phyloP scores from a whole-genome alignment of 2,113 vertebrate genomes.

The Misgurnus anguillicaudatus region DNA sequence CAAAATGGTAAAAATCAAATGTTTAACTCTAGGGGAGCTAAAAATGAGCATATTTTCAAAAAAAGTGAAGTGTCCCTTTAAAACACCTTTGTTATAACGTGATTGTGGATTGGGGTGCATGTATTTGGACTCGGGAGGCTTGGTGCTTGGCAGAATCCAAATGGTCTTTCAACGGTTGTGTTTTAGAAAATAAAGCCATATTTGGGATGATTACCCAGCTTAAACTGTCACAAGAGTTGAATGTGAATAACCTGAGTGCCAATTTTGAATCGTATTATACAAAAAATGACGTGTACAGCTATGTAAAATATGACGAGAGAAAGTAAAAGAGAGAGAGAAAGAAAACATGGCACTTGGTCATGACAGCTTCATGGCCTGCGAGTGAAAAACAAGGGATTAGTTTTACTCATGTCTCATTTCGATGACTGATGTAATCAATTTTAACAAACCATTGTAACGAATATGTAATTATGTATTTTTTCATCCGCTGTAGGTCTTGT shows the following conservation, averaged over 20 bases:
- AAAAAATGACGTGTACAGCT: conserved; percentile 15
- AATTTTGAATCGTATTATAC: not conserved
- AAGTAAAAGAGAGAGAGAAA: conserved; percentile 17
- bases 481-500: conserved; percentile 85
- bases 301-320: conserved; percentile 20
- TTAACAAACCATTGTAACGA: conserved; percentile 26
- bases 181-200: conserved; percentile 14
- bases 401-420: conserved; percentile 22
- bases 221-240: not conserved
- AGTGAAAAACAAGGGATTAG: conserved; percentile 23
- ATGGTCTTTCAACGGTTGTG: not conserved
- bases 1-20: no score
- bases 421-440: conserved; percentile 6
- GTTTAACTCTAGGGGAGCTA: no score
- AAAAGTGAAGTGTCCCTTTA: not conserved
- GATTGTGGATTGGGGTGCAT: conserved; percentile 40
- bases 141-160: conserved; percentile 28
- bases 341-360: conserved; percentile 35
- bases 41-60: no score
- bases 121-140: conserved; percentile 25
- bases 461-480: conserved; percentile 41
- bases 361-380: conserved; percentile 39
- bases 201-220: conserved; percentile 6
- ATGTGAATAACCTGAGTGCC: not conserved
- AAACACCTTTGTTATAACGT: conserved; percentile 43